Percentiles rank a stretch among this genome's conserved stretches.
These are phyloP conservation scores for Drosophila subobscura DNA, from an alignment of 1,140 invertebrate species.

Conservation along the genomic window DNA sequence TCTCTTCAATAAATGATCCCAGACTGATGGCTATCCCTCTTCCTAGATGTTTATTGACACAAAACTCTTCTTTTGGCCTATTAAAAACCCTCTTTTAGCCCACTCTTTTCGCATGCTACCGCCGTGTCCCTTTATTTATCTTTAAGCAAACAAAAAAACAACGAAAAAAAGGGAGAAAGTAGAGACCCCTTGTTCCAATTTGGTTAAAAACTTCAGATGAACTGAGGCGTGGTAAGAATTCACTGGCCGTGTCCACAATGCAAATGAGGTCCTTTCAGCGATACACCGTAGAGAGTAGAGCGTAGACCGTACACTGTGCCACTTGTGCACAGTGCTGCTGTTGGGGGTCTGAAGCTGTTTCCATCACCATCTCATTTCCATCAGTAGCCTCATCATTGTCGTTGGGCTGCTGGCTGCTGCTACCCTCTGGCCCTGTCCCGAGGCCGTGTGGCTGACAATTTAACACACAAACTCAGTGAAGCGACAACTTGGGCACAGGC, in stretches of 20 bases:
- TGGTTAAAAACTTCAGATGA: slow-evolving; percentile 44
- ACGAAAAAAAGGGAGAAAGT: not conserved
- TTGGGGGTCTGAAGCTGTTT: not conserved
- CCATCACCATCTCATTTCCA: slow-evolving; percentile 25
- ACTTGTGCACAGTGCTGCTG: too few relatives aligned
- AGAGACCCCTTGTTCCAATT: slow-evolving; percentile 39
- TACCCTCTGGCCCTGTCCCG: too few relatives aligned
- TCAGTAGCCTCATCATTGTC: slow-evolving; percentile 21
- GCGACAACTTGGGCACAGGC: slow-evolving; percentile 68
- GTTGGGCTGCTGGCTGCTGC: slow-evolving; percentile 21
- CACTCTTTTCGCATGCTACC: too few relatives aligned
- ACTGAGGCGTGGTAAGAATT: slow-evolving; percentile 64
- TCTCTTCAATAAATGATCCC: slow-evolving; percentile 8
- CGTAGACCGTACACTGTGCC: slow-evolving; percentile 19
- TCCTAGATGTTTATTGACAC: slow-evolving; percentile 10
- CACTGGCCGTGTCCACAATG: slow-evolving; percentile 68
- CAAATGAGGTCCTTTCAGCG: slow-evolving; percentile 75
- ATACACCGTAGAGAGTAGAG: slow-evolving; percentile 13
- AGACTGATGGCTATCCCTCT: not conserved
- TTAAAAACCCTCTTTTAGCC: too few relatives aligned
- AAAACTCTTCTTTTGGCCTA: slow-evolving; percentile 4
- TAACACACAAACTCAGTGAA: slow-evolving; percentile 77
- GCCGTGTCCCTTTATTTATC: too few relatives aligned
- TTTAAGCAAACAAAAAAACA: too few relatives aligned
- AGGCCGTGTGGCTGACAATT: slow-evolving; percentile 58